phyloP scores from a whole-genome alignment of 2,797 vertebrate species.

The Chiloscyllium punctatum region DNA sequence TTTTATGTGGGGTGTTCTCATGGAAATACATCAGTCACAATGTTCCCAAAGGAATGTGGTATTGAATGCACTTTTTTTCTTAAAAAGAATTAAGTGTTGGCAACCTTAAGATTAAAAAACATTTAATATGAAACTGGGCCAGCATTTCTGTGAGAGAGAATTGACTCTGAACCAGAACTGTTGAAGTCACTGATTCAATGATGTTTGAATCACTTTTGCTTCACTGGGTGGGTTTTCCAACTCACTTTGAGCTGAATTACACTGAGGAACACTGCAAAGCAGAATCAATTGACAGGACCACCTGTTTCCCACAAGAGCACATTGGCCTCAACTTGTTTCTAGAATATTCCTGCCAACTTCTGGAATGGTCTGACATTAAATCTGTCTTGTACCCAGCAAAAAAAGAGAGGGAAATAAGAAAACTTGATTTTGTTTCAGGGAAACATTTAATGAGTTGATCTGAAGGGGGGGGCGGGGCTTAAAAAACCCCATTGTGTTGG shows the following conservation, averaged over 20 bases:
- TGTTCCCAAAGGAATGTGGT: slow-evolving; percentile 8
- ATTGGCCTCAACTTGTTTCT: not conserved
- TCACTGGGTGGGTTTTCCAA: not conserved
- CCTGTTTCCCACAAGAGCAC: too few species aligned
- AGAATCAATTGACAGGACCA: not conserved
- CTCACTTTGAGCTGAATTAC: not conserved
- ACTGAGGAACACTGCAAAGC: not conserved
- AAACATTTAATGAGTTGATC: not conserved
- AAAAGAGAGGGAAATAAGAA: not conserved
- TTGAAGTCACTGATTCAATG: not conserved
- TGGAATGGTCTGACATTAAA: not conserved
- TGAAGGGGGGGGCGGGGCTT: not conserved
- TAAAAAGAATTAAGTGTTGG: not conserved
- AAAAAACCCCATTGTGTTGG: not conserved
- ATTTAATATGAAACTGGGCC: not conserved
- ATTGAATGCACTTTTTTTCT: not conserved
- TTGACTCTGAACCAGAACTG: not conserved
- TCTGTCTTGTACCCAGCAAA: not conserved
- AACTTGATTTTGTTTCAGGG: not conserved
- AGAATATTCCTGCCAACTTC: not conserved
- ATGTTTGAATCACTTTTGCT: not conserved
- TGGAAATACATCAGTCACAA: slow-evolving; percentile 28
- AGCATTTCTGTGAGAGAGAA: not conserved
- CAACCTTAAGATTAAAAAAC: not conserved
- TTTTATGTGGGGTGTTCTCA: slow-evolving; percentile 31